A percentile compares a stretch with the other conserved stretches of the same genome.
Conservation (phyloP, 1,140 invertebrate species). For the Drosophila baimaii region DNA sequence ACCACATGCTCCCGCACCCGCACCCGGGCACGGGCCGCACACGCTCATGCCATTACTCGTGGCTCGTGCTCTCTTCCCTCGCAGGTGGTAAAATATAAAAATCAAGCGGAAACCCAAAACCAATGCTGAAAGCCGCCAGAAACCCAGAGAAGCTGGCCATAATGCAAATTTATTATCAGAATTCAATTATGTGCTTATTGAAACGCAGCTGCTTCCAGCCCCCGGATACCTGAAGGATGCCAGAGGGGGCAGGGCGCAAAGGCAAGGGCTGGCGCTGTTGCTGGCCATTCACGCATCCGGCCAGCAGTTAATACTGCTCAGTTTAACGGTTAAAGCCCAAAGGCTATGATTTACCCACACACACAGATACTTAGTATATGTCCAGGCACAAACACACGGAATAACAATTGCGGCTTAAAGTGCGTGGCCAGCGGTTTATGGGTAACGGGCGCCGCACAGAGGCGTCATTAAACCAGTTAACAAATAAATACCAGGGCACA, state of each 20-base stretch:
- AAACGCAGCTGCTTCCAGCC: conserved; percentile 74
- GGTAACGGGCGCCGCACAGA: conserved; percentile 47
- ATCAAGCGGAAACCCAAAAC: conserved; percentile 53
- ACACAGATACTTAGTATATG: conserved; percentile 22
- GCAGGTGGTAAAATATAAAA: conserved; percentile 52
- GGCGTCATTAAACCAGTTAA: conserved; percentile 82
- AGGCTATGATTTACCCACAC: conserved; percentile 75
- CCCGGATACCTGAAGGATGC: conserved; percentile 41
- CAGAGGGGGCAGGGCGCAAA: background rate
- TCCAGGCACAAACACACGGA: conserved; percentile 19
- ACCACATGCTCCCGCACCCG: conserved; percentile 63
- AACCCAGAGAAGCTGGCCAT: conserved; percentile 66
- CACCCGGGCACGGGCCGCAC: conserved; percentile 4
- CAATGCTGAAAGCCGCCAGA: conserved; percentile 73
- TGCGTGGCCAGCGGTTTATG: conserved; percentile 74
- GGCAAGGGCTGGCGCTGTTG: background rate
- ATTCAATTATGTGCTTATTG: conserved; percentile 83
- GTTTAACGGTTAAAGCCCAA: conserved; percentile 81
- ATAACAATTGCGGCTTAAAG: conserved; percentile 75
- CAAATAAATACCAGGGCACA: conserved; percentile 75
- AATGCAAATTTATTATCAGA: conserved; percentile 83
- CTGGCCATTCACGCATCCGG: conserved; percentile 63
- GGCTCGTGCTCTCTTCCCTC: conserved; percentile 1
- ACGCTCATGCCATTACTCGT: conserved; percentile 3
- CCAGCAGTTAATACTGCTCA: conserved; percentile 73